Evolutionary conservation across 2,113 vertebrate species (phyloP).

Genomic region (Cyanoramphus novaezelandiae): DNA sequence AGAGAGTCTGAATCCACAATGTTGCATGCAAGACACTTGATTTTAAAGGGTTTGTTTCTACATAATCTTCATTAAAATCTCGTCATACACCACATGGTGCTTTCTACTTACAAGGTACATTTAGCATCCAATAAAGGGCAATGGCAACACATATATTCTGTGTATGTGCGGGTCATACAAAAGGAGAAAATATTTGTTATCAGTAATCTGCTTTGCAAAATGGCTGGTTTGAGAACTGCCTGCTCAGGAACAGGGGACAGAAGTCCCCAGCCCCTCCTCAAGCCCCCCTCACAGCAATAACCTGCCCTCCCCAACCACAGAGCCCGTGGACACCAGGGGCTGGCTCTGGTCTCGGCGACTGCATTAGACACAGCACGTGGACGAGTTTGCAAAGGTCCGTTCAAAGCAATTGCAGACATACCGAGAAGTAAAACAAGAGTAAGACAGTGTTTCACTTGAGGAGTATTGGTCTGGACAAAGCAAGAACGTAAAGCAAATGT

Average conservation of each 20-base stretch:
- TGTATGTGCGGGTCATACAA: rapidly evolving
- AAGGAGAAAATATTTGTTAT: not conserved
- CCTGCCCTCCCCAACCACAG: not conserved
- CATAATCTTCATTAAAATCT: not conserved
- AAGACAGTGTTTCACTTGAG: rapidly evolving
- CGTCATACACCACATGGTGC: rapidly evolving
- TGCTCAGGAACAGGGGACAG: not conserved
- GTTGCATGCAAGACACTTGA: not conserved
- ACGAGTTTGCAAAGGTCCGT: rapidly evolving
- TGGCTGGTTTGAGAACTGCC: not conserved
- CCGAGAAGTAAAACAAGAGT: not conserved
- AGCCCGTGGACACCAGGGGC: not conserved
- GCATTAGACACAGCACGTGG: rapidly evolving
- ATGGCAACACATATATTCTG: rapidly evolving
- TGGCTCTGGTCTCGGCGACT: not conserved
- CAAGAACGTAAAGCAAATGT: not conserved
- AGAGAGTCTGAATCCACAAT: rapidly evolving
- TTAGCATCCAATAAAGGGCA: not conserved
- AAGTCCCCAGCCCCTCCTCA: not conserved
- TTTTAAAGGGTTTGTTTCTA: not conserved
- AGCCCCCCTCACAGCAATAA: rapidly evolving
- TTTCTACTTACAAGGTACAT: rapidly evolving
- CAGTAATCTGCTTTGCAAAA: not conserved
- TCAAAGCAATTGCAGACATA: not conserved
- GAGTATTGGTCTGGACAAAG: not conserved